Evolutionary conservation across 2,888 invertebrate species (phyloP).

Genomic region (Tubulanus polymorphus): DNA sequence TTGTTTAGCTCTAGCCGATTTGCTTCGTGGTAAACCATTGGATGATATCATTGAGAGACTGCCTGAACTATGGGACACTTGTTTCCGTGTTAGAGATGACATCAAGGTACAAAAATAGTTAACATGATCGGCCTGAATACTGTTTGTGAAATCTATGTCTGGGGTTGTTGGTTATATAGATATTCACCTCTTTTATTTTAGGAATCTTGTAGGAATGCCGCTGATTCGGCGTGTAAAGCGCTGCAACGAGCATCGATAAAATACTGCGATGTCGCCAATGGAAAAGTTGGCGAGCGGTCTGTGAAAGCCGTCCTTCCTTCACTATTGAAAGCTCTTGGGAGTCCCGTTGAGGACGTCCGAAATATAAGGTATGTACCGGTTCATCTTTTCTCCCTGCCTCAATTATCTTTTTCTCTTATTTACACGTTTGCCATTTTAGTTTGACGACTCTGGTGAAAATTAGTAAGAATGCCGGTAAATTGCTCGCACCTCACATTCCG

Average conservation of each 20-base stretch:
- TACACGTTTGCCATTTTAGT: no score
- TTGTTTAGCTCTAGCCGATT: constrained; percentile 80
- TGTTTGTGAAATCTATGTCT: constrained; percentile 3
- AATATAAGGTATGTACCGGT: constrained; percentile 68
- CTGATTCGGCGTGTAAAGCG: constrained; percentile 51
- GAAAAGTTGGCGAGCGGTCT: constrained; percentile 45
- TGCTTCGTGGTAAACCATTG: constrained; percentile 64
- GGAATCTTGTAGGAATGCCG: constrained; percentile 55
- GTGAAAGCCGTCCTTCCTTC: constrained; percentile 66
- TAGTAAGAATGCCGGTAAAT: constrained; percentile 71
- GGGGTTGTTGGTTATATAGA: no score
- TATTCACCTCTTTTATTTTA: constrained; percentile 26
- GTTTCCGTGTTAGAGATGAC: constrained; percentile 91
- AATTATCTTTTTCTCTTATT: constrained; percentile 1
- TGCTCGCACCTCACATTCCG: constrained; percentile 76
- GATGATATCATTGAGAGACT: constrained; percentile 53
- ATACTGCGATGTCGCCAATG: constrained; percentile 49
- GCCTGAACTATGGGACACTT: constrained; percentile 70
- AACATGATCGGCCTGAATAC: not conserved
- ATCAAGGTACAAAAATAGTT: constrained; percentile 67
- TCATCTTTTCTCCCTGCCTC: no score
- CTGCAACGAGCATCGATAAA: constrained; percentile 52
- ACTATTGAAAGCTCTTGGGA: constrained; percentile 71
- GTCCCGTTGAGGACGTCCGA: constrained; percentile 74
- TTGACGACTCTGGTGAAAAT: constrained; percentile 81